A percentile compares a stretch with the other conserved stretches of the same genome.
Conservation (phyloP, 2,113 vertebrate species). For the Phalacrocorax pelagicus region DNA sequence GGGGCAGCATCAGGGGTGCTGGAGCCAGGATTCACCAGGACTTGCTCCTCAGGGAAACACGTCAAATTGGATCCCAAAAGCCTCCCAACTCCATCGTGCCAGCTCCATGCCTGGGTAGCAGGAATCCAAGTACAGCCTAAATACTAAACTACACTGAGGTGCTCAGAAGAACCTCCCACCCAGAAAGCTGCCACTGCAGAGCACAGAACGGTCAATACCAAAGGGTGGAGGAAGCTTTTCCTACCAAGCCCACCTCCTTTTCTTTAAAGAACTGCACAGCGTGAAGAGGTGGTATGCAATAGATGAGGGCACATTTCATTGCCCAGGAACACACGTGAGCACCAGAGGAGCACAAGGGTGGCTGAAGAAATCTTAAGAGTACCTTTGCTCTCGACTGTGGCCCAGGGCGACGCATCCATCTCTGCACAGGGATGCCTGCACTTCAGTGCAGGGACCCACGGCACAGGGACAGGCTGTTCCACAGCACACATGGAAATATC, state of each 20-base stretch:
- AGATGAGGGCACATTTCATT: neutral
- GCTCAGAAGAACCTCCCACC: neutral
- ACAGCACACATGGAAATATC: neutral
- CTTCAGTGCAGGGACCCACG: neutral
- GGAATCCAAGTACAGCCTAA: neutral
- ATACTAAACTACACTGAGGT: neutral
- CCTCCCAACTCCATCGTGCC: fast-evolving
- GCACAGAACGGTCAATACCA: neutral
- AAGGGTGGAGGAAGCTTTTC: neutral
- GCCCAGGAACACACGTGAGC: neutral
- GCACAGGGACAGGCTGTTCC: neutral
- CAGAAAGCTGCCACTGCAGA: neutral
- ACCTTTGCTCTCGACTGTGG: neutral
- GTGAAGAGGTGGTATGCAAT: neutral
- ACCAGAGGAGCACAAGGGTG: too few relatives aligned
- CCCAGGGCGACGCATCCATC: neutral
- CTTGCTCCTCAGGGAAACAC: neutral
- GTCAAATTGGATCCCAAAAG: neutral
- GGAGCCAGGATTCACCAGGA: neutral
- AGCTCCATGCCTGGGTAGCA: neutral
- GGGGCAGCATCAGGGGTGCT: fast-evolving
- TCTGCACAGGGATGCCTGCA: neutral
- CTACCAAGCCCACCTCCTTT: neutral
- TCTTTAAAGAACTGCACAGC: neutral
- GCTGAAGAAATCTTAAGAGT: neutral